Evolutionary conservation across 2,113 vertebrate species (phyloP).

Genomic region (Cochlearius cochlearius): DNA sequence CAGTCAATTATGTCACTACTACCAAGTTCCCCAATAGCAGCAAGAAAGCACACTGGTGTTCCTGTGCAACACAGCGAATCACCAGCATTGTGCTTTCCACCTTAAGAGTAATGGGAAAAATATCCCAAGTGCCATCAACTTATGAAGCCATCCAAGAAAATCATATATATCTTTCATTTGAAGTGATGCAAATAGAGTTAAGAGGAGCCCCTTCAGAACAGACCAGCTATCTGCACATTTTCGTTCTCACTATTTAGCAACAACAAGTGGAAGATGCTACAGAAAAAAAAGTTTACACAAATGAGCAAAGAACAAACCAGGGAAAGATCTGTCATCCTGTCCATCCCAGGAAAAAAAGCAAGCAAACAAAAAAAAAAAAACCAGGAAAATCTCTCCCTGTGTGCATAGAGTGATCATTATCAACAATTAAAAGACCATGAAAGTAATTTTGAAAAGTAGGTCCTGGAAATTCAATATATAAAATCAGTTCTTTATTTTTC

Average conservation of each 20-base stretch:
- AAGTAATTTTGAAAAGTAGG: neutral
- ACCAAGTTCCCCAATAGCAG: neutral
- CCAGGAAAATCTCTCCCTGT: neutral
- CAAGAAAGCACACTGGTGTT: neutral
- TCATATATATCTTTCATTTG: neutral
- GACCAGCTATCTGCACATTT: neutral
- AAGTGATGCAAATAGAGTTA: neutral
- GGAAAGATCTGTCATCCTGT: neutral
- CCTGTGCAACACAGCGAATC: neutral
- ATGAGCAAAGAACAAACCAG: neutral
- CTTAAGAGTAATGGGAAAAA: rapidly evolving
- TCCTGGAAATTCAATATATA: neutral
- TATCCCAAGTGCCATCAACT: neutral
- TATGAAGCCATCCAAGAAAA: neutral
- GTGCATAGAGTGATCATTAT: rapidly evolving
- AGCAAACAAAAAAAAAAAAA: neutral
- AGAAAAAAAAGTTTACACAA: neutral
- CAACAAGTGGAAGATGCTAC: neutral
- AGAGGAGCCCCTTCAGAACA: neutral
- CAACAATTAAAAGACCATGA: neutral
- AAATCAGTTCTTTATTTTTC: neutral
- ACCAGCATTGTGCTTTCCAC: neutral
- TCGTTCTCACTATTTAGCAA: neutral
- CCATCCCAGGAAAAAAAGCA: neutral
- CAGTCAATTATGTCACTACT: neutral